Evolutionary conservation across 2,113 vertebrate species (phyloP), one percentile per base, ranked within the genome.

Genomic region (Madoqua kirkii): DNA sequence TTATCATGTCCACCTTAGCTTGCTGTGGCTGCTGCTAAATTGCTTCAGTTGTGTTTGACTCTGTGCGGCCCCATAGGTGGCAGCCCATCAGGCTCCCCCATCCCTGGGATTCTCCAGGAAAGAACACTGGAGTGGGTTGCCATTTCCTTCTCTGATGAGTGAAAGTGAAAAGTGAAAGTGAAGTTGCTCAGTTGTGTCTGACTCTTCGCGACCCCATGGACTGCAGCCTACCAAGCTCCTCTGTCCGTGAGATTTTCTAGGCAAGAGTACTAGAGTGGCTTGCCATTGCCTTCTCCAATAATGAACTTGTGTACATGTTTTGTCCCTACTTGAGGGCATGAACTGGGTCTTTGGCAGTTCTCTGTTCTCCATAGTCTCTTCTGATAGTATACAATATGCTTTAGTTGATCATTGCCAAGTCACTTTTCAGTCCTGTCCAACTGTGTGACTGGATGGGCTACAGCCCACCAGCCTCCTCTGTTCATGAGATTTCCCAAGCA

Each of bases 101-200:
- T 57, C 55, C 23, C 55, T 57, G 55, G 23, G 55, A 57, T 57
- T 57, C 23, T 57, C 55, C 8, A 57, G 21, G 55, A 21, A 57
- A 57, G 55, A 57, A 25, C 55, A 57, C 3, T 57, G 55, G 55
- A 25, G 21, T 57, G 55, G 21, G 55, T 57, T 57, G 8, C 55
- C 55, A 57, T 25, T 57, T 57, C 55, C 55, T 57, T 57, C 21
- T 57, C 55, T 3, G 7, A 57, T 10, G 8, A 3, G 3, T 57
- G 55, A 25, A 57, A 57, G 23, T 57, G 21, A 57, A 57, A 57
- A 57, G 23, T 25, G 23, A 25, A 57, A 25, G 55, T 25, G 55
- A 57, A 57, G 55, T 57, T 0, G 0, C 55, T 25, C 21, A 57
- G 55, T 57, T 1, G 8, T 25, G 55, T 57, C 8, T 0, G 8